These are phyloP conservation scores for Bergia puertoricense DNA, from an alignment of 92 coral and sea anemone genomes.

Conservation along the genomic window DNA sequence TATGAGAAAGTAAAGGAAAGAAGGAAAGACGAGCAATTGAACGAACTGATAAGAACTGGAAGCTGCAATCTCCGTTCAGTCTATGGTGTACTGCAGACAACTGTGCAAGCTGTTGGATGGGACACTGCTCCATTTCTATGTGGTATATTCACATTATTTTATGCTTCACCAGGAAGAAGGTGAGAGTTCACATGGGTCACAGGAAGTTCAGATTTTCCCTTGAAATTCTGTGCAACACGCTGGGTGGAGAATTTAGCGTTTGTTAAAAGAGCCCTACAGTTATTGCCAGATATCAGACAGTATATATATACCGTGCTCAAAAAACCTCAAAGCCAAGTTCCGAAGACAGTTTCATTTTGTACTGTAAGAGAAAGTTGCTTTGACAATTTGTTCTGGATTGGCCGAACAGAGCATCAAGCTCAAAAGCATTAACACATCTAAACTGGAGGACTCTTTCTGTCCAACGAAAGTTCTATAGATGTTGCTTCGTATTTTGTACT, in stretches of 20 bases:
- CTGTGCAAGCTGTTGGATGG: not conserved
- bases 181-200: not conserved
- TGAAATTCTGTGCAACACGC: not conserved
- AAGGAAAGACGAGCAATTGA: not conserved
- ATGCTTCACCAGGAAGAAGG: not conserved
- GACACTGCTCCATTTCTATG: not conserved
- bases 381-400: not conserved
- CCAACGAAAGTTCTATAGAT: no score
- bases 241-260: not conserved
- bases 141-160: not conserved
- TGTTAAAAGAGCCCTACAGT: not conserved
- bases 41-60: not conserved
- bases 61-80: not conserved
- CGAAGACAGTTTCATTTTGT: no score
- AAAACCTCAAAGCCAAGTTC: not conserved
- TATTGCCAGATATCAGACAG: no score
- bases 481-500: no score
- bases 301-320: not conserved
- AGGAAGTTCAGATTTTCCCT: not conserved
- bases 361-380: not conserved
- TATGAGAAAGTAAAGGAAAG: not conserved
- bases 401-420: no score
- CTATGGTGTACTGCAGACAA: not conserved
- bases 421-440: no score
- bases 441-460: no score